Evolutionary conservation across 2,113 vertebrate genomes (phyloP).

Genomic region (Hemiscyllium ocellatum): DNA sequence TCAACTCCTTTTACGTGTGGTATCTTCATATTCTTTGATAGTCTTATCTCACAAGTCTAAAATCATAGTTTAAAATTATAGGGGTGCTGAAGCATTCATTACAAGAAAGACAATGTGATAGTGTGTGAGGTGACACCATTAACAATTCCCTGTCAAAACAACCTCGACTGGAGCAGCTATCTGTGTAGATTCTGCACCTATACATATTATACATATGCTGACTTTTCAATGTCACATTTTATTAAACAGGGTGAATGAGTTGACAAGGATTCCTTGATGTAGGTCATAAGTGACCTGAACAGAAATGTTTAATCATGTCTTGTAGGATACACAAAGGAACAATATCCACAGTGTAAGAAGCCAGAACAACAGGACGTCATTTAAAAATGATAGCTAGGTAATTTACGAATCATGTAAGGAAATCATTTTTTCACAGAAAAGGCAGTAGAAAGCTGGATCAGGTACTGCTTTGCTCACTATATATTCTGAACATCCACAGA

Average conservation of each 20-base stretch:
- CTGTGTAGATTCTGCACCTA: not conserved
- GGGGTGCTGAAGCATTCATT: not conserved
- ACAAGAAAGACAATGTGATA: not conserved
- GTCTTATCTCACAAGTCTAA: not conserved
- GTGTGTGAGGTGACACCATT: not conserved
- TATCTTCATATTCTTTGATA: not conserved
- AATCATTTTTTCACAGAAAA: not conserved
- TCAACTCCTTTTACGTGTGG: not conserved
- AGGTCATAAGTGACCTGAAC: not conserved
- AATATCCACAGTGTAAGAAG: not conserved
- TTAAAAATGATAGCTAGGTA: not conserved
- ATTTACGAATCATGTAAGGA: not conserved
- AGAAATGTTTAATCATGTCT: not conserved
- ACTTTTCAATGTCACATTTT: not conserved
- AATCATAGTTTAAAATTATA: not conserved
- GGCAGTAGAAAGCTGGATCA: not conserved
- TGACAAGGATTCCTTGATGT: not conserved
- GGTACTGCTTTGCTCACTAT: not conserved
- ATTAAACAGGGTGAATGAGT: not conserved
- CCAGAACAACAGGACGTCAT: not conserved
- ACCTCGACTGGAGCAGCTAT: not conserved
- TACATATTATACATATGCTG: not conserved
- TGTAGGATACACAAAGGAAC: not conserved
- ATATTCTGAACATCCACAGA: not conserved
- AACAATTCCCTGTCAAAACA: not conserved